Conservation (phyloP, 2,888 invertebrate species). For the Drosophila atripex region DNA sequence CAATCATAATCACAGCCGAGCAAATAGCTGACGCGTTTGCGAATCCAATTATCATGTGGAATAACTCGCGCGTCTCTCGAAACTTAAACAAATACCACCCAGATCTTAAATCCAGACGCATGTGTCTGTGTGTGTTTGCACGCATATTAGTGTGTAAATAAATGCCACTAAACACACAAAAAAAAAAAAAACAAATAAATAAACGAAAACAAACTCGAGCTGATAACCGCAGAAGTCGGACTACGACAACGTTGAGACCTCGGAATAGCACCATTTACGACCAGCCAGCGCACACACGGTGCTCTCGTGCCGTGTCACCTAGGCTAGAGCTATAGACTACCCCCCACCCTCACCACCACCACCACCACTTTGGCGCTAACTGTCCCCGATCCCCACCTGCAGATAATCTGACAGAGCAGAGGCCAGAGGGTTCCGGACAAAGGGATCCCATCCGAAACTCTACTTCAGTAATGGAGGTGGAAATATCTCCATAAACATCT, state of each 20-base stretch:
- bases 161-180: constrained; percentile 66
- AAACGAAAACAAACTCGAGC: constrained; percentile 69
- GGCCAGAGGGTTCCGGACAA: not conserved
- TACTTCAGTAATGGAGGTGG: no score
- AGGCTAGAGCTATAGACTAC: not conserved
- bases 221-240: constrained; percentile 67
- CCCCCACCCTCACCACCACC: not conserved
- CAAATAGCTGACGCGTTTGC: constrained; percentile 50
- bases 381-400: constrained; percentile 26
- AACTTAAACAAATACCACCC: constrained; percentile 56
- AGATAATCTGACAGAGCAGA: constrained; percentile 13
- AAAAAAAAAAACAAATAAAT: constrained; percentile 21
- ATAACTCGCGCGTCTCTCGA: constrained; percentile 51
- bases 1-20: constrained; percentile 34
- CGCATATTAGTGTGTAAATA: constrained; percentile 53
- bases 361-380: not conserved
- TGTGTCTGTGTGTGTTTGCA: constrained; percentile 13
- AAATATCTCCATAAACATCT: no score
- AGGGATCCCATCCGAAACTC: not conserved
- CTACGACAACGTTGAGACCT: constrained; percentile 49
- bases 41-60: constrained; percentile 67
- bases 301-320: not conserved
- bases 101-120: not conserved
- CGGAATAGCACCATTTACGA: constrained; percentile 42
- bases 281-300: not conserved